These are phyloP conservation scores for Rhinogobio ventralis DNA, from an alignment of 2,797 vertebrate species.

Conservation along the genomic window DNA sequence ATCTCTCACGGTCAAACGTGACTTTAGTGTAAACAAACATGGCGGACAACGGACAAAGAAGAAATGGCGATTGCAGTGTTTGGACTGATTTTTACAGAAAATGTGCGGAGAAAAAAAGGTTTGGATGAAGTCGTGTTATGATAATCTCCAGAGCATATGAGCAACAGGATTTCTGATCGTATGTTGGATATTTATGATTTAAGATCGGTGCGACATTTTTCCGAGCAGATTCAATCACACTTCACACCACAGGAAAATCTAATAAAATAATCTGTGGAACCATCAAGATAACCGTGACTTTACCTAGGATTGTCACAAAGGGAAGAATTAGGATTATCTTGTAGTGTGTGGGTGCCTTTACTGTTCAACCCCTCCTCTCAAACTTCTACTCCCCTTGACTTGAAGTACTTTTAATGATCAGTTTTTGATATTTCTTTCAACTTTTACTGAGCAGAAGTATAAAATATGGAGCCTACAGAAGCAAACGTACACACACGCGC, in stretches of 20 bases:
- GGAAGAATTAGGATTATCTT: neutral
- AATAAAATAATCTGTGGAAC: neutral
- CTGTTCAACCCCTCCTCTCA: neutral
- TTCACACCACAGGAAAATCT: neutral
- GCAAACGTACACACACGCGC: slow-evolving; percentile 48
- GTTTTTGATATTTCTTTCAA: neutral
- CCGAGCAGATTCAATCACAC: neutral
- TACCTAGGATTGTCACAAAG: neutral
- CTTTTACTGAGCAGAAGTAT: slow-evolving; percentile 13
- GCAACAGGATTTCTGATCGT: neutral
- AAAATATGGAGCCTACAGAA: neutral
- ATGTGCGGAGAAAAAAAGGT: no score
- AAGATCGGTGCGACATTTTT: neutral
- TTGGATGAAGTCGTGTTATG: no score
- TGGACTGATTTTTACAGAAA: no score
- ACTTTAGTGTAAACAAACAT: no score
- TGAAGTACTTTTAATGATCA: neutral
- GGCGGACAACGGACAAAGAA: no score
- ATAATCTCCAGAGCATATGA: neutral
- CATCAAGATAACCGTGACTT: neutral
- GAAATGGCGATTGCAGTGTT: no score
- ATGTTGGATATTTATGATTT: no score
- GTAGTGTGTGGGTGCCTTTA: neutral
- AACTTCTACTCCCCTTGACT: neutral
- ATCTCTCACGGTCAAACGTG: no score